Conservation (phyloP, 2,888 invertebrate species). For the Catocala sponsa region DNA sequence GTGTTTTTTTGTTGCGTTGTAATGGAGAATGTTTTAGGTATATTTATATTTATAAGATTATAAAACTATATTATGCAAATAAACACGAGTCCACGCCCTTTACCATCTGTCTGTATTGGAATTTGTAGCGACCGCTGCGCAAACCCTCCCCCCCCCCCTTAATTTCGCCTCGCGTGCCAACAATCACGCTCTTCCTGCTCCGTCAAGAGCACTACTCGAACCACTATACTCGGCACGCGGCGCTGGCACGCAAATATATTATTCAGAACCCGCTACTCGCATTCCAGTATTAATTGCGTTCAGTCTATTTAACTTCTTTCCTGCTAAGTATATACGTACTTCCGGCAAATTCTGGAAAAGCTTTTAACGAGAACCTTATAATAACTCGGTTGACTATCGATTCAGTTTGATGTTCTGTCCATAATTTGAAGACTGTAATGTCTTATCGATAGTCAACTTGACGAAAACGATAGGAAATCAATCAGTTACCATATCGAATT, state of each 20-base stretch:
- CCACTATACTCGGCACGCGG: slow-evolving; percentile 11
- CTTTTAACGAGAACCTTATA: too few relatives aligned
- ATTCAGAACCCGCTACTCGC: slow-evolving; percentile 17
- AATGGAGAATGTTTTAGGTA: too few relatives aligned
- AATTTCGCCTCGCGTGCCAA: slow-evolving; percentile 33
- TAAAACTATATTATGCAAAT: neutral
- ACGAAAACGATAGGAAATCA: too few relatives aligned
- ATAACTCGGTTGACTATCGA: too few relatives aligned
- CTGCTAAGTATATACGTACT: neutral
- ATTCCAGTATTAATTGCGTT: slow-evolving; percentile 5
- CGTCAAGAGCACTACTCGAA: slow-evolving; percentile 20
- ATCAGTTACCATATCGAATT: too few relatives aligned
- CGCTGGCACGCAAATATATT: slow-evolving; percentile 21
- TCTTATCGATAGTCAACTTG: too few relatives aligned
- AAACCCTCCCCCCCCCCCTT: too few relatives aligned
- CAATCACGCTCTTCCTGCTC: slow-evolving; percentile 25
- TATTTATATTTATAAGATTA: too few relatives aligned
- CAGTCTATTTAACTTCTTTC: neutral
- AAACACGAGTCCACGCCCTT: neutral
- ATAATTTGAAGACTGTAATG: too few relatives aligned
- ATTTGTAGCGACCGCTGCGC: neutral
- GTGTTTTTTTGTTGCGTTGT: too few relatives aligned
- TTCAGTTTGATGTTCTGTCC: too few relatives aligned
- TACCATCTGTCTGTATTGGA: neutral
- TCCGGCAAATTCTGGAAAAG: too few relatives aligned